Base-by-base conservation (phyloP, 2,113 vertebrate genomes). In the Vulpes vulpes region DNA sequence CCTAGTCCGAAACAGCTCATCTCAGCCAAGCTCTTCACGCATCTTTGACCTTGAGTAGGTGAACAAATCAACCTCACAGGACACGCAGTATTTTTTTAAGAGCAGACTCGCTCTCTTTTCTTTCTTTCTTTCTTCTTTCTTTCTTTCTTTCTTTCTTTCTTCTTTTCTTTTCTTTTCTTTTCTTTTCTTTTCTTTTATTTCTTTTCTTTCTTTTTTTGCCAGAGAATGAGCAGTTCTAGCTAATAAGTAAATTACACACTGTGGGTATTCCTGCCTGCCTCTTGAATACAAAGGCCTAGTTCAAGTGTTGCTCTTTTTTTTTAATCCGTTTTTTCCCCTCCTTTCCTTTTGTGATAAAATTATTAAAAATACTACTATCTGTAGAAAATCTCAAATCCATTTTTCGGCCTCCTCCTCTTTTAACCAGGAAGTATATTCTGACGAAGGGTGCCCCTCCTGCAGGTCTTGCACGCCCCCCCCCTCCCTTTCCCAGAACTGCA, bases 391-490 rank as follows among this genome's bases (percentile, higher is more conserved):
- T 99, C 99, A 99, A 99, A 99, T 99, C 99, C 99, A 99, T 99
- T 99, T 99, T 98, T 98, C 92, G 97, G 99, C 99, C 99, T 99
- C 99, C 98, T 98, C 98, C 97, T 99, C 99, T 99, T 99, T 99
- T 98, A 99, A 99, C 98, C 98, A 98, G 99, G 97, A 99, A 99
- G 98, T 98, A 98, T 99, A 98, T 98, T 98, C 96, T 98, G 98
- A 99, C 98, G 96, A 98, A 99, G 99, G 95, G 96, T 91, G 96
- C 97, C 96, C 43, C 78, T 30, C 93, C 86, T 96, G 97, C 95
- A 98, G 93, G 73, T 97, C 97, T 98, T 96, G 97, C 96, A 97
- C 83, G 17, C 91, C 96, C 95, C 97, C 91, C 96, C 95, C 97
- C 35, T 96, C 89, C 93, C 93, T 91, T 93, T 64, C 91, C 95